These are phyloP conservation scores for Bergia sp. DNA, from an alignment of 92 coral and sea anemone genomes.

Conservation along the genomic window DNA sequence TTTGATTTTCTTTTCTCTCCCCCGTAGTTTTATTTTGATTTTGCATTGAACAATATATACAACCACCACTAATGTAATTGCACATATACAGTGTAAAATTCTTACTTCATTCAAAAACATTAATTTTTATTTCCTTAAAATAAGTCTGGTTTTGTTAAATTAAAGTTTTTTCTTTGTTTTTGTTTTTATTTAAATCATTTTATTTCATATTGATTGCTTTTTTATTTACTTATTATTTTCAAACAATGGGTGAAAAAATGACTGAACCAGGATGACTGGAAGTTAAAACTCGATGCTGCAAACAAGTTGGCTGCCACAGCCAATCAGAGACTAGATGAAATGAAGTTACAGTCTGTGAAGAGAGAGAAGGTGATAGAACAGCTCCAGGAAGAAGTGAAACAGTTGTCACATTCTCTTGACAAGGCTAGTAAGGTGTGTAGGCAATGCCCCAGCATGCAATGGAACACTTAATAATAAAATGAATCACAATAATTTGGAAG, in stretches of 20 bases:
- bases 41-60: too few species aligned
- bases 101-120: too few species aligned
- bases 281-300: conserved; percentile 67
- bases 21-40: neutral
- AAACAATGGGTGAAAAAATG: neutral
- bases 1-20: neutral
- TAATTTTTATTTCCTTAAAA: too few species aligned
- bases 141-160: neutral
- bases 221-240: conserved; percentile 1
- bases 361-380: conserved; percentile 56
- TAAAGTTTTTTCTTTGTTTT: neutral
- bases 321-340: conserved; percentile 70
- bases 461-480: neutral
- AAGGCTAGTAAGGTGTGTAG: conserved; percentile 68
- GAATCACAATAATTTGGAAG: too few species aligned
- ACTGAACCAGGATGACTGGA: conserved; percentile 45
- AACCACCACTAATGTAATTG: too few species aligned
- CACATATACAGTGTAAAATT: too few species aligned
- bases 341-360: conserved; percentile 50
- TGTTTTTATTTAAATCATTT: neutral
- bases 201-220: neutral
- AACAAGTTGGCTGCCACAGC: conserved; percentile 63
- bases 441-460: neutral
- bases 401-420: conserved; percentile 60
- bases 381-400: conserved; percentile 74